Conservation (phyloP, 1,140 invertebrate genomes). For the Pseudoatta argentina region DNA sequence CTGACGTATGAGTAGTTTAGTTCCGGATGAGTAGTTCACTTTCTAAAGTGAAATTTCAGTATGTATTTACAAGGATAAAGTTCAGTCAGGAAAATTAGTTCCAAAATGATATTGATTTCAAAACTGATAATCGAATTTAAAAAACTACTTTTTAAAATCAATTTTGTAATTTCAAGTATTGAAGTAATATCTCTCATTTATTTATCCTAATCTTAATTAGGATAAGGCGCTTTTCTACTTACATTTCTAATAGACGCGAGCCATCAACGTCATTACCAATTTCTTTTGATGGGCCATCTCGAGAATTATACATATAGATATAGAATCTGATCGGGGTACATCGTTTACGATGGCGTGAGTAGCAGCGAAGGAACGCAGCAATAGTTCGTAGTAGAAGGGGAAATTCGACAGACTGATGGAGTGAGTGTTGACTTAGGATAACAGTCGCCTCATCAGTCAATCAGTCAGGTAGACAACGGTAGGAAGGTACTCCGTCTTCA, state of each 20-base stretch:
- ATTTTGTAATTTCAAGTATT: not conserved
- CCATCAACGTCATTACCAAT: constrained; percentile 31
- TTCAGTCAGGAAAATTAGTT: not conserved
- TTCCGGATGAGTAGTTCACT: no score
- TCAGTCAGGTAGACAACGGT: constrained; percentile 84
- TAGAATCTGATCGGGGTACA: constrained; percentile 36
- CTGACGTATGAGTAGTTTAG: no score
- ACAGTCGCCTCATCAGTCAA: constrained; percentile 86
- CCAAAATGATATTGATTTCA: not conserved
- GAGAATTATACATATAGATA: constrained; percentile 50
- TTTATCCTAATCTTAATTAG: not conserved
- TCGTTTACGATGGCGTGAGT: constrained; percentile 53
- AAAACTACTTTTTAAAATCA: not conserved
- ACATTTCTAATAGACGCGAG: not conserved
- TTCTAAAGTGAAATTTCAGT: not conserved
- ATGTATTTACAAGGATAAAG: not conserved
- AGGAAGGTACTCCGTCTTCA: constrained; percentile 83
- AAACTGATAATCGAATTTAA: not conserved
- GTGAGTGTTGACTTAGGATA: constrained; percentile 87
- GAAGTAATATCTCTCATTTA: not conserved
- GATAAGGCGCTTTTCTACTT: not conserved
- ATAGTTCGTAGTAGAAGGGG: constrained; percentile 50
- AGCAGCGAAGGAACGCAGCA: constrained; percentile 52
- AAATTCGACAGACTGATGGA: constrained; percentile 83
- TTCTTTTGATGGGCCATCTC: constrained; percentile 33